A percentile compares a stretch with the other conserved stretches of the same genome.
Conservation (phyloP, 2,797 vertebrate genomes). For the Ara ararauna region DNA sequence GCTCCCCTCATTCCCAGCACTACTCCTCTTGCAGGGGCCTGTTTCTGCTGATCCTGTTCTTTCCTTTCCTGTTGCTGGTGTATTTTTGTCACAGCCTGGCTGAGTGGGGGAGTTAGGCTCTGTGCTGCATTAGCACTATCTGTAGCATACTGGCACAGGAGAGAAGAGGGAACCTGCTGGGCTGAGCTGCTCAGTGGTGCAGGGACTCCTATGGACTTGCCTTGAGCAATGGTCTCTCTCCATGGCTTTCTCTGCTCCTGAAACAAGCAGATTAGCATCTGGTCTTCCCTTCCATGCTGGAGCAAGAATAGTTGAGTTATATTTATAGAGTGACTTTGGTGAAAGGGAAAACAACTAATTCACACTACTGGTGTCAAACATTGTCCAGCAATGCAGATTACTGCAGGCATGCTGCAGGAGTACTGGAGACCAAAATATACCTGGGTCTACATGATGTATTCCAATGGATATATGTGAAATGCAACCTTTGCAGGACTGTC, state of each 20-base stretch:
- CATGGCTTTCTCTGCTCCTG: not conserved
- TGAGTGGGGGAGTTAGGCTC: not conserved
- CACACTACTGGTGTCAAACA: not conserved
- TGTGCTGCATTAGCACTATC: not conserved
- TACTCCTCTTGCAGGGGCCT: not conserved
- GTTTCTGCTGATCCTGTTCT: not conserved
- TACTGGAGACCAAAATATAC: not conserved
- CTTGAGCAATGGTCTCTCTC: not conserved
- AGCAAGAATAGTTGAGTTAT: not conserved
- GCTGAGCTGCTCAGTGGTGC: fast-evolving
- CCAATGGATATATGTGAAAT: not conserved
- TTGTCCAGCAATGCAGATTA: not conserved
- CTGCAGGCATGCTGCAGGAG: not conserved
- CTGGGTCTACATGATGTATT: not conserved
- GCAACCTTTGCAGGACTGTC: not conserved
- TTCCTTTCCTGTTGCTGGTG: not conserved
- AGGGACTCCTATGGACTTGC: not conserved
- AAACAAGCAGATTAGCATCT: not conserved
- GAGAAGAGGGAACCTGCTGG: not conserved
- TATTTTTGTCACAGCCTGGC: not conserved
- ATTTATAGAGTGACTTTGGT: not conserved
- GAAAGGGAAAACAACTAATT: not conserved
- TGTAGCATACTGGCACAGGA: fast-evolving
- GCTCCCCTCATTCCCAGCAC: not conserved
- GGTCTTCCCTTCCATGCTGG: not conserved